Conservation (phyloP, 1,140 invertebrate genomes). For the Brachionus angularis region DNA sequence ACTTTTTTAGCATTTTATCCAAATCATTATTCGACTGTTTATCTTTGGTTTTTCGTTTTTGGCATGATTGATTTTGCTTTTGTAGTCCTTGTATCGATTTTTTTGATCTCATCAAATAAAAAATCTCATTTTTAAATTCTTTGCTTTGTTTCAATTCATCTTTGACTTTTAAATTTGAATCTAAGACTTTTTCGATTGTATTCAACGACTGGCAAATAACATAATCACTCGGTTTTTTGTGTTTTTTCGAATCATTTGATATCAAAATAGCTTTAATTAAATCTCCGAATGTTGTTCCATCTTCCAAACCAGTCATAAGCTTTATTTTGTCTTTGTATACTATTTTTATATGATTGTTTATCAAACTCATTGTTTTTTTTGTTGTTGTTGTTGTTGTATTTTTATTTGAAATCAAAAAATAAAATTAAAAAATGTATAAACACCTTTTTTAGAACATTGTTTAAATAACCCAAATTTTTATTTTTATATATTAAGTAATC, state of each 20-base stretch:
- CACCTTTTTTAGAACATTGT: too few relatives aligned
- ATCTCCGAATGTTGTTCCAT: constrained; percentile 2
- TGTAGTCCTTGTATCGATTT: not conserved
- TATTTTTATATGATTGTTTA: constrained; percentile 9
- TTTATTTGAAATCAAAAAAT: too few relatives aligned
- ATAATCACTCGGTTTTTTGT: constrained; percentile 1
- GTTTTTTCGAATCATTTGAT: not conserved
- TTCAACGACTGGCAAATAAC: constrained; percentile 10
- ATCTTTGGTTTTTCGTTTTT: not conserved
- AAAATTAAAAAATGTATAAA: too few relatives aligned
- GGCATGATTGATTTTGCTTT: too few relatives aligned
- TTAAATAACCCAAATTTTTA: too few relatives aligned
- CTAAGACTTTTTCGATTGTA: not conserved
- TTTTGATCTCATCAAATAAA: constrained; percentile 10
- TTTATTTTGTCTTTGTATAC: constrained; percentile 24
- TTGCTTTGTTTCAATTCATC: not conserved
- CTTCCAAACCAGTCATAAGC: constrained; percentile 14
- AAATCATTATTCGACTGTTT: not conserved
- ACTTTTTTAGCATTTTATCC: constrained; percentile 7
- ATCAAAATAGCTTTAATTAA: constrained; percentile 21
- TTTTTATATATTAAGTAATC: too few relatives aligned
- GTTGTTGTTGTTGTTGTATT: too few relatives aligned
- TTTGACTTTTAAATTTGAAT: not conserved
- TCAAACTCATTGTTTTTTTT: too few relatives aligned
- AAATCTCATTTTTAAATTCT: not conserved